Base-by-base conservation (phyloP, 1,140 invertebrate genomes). In the Philopotamus ludificatus region DNA sequence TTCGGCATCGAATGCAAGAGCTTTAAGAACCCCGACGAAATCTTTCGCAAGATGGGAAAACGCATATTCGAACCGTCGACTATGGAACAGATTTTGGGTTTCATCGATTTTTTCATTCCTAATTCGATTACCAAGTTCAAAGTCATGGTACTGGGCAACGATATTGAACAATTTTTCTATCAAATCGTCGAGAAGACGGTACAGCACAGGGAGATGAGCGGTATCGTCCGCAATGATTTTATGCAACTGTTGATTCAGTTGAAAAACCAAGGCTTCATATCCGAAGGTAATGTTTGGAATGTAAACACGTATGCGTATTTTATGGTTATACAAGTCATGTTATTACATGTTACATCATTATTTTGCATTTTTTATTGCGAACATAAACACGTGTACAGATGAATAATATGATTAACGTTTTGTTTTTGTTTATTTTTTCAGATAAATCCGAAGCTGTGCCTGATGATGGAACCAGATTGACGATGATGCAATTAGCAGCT, bases 1-100 rank as follows among this genome's bases (percentile, higher is more conserved):
- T 87, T 87, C 71, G 87, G 86, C 0, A 77, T 87, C 3, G 78
- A 86, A 18, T 82, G 83, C 62, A 82, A 85, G 42, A 79, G 83
- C 9, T 78, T 86, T n/a, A 74, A 77, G 58, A 77, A 86, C 72
- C 75, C 80, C 0, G 72, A 85, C 39, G 79, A 81, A 0, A 79
- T 84, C 70, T 87, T 87, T 67, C 70, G 76, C 50, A 74, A 75
- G 70, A 74, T 80, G 66, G 82, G 80, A 2, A 73, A 66, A 61
- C 71, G 68, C 55, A 66, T 81, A 1, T 76, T 80, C 34, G 39
- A 18, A 10, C 71, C 71, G 12, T 44, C 26, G 7, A 1, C 23
- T 2, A 21, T 59, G 7, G 53, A 66, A 51, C 26, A 16, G n/a
- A 18, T 70, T 3, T 16, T 66, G 3, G 12, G 16, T 28, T 15